Percentiles rank a stretch among this genome's conserved stretches.
Conservation (phyloP, 2,888 invertebrate genomes). For the Argynnis bischoffii region DNA sequence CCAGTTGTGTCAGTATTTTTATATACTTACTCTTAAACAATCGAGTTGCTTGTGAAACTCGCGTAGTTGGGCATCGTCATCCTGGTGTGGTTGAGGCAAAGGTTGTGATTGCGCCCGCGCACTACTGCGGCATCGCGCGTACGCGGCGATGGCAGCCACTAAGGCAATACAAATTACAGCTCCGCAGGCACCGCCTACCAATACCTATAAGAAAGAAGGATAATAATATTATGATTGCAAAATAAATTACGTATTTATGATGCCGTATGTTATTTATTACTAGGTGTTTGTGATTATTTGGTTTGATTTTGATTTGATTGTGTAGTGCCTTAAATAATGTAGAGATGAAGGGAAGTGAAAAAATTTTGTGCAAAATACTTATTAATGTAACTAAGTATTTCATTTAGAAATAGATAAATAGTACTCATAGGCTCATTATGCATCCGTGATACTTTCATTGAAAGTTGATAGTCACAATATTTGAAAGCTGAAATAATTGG, state of each 20-base stretch:
- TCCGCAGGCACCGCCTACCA: slow-evolving; percentile 72
- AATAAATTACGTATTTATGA: background rate
- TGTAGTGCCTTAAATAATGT: no score
- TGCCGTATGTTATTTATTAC: no score
- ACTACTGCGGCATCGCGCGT: slow-evolving; percentile 62
- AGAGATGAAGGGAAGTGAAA: no score
- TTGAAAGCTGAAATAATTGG: background rate
- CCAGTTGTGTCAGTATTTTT: background rate
- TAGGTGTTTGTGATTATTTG: no score
- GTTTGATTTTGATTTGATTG: no score
- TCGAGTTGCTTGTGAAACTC: slow-evolving; percentile 79
- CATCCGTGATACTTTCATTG: background rate
- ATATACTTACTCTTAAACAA: slow-evolving; percentile 67
- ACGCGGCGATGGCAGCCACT: slow-evolving; percentile 66
- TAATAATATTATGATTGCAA: slow-evolving; percentile 11
- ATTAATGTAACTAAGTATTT: no score
- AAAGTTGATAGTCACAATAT: background rate
- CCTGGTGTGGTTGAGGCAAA: slow-evolving; percentile 62
- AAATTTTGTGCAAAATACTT: no score
- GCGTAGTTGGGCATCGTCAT: slow-evolving; percentile 71
- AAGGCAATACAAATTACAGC: slow-evolving; percentile 66
- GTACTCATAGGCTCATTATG: no score
- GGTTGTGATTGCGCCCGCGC: slow-evolving; percentile 66
- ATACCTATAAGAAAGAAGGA: slow-evolving; percentile 49
- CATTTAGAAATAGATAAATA: no score